Conservation (phyloP, 2,113 vertebrate genomes). For the Elaphurus davidianus region DNA sequence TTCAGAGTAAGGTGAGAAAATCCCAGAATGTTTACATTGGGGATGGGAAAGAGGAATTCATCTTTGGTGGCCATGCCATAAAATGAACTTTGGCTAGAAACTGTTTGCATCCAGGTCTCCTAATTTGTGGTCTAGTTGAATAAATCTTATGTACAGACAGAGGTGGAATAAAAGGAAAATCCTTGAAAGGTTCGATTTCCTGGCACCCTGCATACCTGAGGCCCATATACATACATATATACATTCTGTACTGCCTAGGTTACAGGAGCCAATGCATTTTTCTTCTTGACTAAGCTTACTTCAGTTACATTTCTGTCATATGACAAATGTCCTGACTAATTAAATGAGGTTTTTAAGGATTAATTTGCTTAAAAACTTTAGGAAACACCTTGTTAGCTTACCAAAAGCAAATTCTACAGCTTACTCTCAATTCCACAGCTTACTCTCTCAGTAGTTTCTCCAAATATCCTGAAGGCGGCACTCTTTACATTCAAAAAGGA, state of each 20-base stretch:
- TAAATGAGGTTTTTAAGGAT: background rate
- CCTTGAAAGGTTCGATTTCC: background rate
- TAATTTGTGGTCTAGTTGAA: background rate
- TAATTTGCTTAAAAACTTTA: background rate
- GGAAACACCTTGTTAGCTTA: background rate
- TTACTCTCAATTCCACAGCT: background rate
- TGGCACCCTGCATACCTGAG: background rate
- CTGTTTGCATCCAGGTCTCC: background rate
- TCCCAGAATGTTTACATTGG: background rate
- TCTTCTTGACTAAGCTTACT: background rate
- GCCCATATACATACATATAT: background rate
- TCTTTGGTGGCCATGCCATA: background rate
- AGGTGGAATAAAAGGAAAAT: background rate
- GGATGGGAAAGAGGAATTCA: background rate
- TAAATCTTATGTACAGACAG: background rate
- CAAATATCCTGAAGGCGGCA: constrained; percentile 37
- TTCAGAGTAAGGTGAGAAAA: background rate
- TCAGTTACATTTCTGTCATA: background rate
- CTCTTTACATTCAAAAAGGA: constrained; percentile 5
- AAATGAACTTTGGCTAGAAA: background rate
- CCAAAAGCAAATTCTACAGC: background rate
- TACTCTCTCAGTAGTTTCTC: background rate
- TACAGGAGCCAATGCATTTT: background rate
- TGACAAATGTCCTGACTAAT: background rate
- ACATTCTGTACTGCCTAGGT: background rate